Evolutionary conservation across 2,113 vertebrate species (phyloP), one percentile per base, ranked within the genome.

Genomic region (Grammomys dolichurus): DNA sequence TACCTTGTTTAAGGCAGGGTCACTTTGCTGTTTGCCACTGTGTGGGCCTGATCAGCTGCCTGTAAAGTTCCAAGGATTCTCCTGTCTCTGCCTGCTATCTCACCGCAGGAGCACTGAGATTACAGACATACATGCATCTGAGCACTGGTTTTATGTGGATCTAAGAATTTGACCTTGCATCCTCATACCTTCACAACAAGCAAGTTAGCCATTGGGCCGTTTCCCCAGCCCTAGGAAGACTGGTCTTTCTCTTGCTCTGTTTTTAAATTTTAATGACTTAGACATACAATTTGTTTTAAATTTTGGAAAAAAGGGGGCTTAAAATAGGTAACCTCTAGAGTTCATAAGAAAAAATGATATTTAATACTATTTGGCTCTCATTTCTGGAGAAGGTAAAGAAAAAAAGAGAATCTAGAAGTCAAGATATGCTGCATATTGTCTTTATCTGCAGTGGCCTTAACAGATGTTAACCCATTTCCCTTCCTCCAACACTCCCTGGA

Each of bases 341-440:
- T 86, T 46, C 43, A 58, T 87, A 90, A 54, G 43, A 92, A 90
- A 51, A 76, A 84, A 75, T 86, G 75, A 26, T 48, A 87, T 36
- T 82, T 78, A 95, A 93, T 84, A 22, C 5, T 51, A 48, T 81
- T 69, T 91, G 14, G 7, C 14, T 82, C 19, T 76, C 14, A 80
- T 89, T 84, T 69, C 90, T 82, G 28, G 19, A 90, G 13, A 36
- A 92, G 63, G 19, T 67, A 60, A 7, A 28, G 7, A 43, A 94
- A 6, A 95, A 94, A 69, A 13, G 4, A 94, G 26, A 92, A 7
- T 84, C 51, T 63, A 92, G 13, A 43, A 65, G 36, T 77, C 91
- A 87, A 4, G 89, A 75, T 51, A 5, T 92, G 8, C 4, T 82
- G 17, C 90, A 92, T 31, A 5, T 13, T 90, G 78, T 3, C 26